Conservation (phyloP, 2,113 vertebrate species). For the Eupsittula cactorum region DNA sequence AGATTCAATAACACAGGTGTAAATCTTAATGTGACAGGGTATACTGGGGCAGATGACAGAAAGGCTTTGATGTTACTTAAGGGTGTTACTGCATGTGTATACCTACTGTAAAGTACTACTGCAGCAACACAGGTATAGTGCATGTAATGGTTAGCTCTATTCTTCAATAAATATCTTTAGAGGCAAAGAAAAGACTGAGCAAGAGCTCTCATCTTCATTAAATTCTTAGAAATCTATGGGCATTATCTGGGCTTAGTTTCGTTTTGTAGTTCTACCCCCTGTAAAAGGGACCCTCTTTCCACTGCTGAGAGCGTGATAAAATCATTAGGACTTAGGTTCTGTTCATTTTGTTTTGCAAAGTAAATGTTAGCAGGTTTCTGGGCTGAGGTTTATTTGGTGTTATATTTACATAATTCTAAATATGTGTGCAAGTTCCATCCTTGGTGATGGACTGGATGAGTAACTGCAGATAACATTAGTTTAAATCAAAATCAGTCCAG, state of each 20-base stretch:
- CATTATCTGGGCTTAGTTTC: background rate
- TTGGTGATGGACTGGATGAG: background rate
- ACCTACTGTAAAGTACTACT: background rate
- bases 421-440: background rate
- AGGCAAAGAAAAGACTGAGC: background rate
- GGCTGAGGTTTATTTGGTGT: background rate
- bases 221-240: background rate
- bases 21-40: background rate
- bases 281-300: background rate
- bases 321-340: background rate
- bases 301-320: background rate
- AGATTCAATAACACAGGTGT: background rate
- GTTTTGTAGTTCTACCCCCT: background rate
- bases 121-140: background rate
- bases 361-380: background rate
- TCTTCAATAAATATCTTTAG: background rate
- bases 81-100: too few species aligned
- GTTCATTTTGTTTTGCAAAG: background rate
- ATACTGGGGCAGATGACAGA: background rate
- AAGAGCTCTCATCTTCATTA: background rate
- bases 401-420: background rate
- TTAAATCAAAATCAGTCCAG: background rate
- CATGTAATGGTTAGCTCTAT: background rate
- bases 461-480: constrained; percentile 13
- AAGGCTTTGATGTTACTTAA: background rate